These are phyloP conservation scores for Megalops cyprinoides DNA, from an alignment of 2,797 vertebrate species.

Conservation along the genomic window DNA sequence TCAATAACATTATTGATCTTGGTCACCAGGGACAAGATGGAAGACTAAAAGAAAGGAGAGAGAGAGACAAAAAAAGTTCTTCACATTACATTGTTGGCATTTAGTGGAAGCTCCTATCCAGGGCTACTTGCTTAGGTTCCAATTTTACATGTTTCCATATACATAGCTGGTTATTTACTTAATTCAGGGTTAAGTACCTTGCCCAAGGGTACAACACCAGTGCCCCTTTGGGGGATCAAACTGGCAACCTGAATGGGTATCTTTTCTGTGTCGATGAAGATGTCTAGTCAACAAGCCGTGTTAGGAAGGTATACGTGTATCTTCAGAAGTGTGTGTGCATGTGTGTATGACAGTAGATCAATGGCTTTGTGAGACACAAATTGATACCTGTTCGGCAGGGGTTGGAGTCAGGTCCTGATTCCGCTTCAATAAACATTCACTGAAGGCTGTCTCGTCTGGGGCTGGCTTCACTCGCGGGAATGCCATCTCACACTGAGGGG, in stretches of 20 bases:
- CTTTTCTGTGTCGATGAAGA: not conserved
- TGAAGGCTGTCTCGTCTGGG: slow-evolving; percentile 87
- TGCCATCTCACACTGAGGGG: slow-evolving; percentile 89
- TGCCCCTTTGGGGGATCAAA: too few relatives aligned
- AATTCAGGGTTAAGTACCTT: too few relatives aligned
- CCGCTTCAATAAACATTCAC: slow-evolving; percentile 89
- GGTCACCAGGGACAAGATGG: slow-evolving; percentile 94
- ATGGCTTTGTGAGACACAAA: not conserved
- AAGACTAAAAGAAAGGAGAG: slow-evolving; percentile 75
- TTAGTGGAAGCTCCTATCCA: too few relatives aligned
- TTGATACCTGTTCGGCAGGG: slow-evolving; percentile 84
- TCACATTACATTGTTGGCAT: too few relatives aligned
- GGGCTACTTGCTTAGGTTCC: too few relatives aligned
- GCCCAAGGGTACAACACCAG: too few relatives aligned
- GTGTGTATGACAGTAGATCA: not conserved
- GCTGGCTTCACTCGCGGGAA: slow-evolving; percentile 94
- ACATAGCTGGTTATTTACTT: too few relatives aligned
- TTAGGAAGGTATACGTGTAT: too few relatives aligned
- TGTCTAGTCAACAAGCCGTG: too few relatives aligned
- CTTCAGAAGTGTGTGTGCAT: too few relatives aligned
- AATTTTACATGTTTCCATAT: too few relatives aligned
- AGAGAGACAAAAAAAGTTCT: not conserved
- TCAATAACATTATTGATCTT: slow-evolving; percentile 98
- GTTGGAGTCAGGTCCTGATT: slow-evolving; percentile 95
- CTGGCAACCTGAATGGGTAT: not conserved